A percentile compares a stretch with the other conserved stretches of the same genome.
phyloP scores from a whole-genome alignment of 2,113 vertebrate genomes.

The Onychorhynchus coronatus region DNA sequence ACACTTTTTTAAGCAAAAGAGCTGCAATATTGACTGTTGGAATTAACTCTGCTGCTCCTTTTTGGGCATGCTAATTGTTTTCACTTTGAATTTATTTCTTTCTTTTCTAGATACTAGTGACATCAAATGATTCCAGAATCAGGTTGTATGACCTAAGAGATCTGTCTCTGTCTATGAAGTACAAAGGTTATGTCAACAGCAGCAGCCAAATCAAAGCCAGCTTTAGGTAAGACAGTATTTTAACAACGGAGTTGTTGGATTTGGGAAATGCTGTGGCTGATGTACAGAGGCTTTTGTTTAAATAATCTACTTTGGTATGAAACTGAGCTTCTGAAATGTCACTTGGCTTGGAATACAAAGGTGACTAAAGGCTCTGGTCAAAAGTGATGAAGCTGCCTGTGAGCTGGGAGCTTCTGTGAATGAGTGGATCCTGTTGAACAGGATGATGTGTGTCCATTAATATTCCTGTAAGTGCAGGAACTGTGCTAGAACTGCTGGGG shows the following conservation, averaged over 20 bases:
- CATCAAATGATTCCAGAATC: conserved; percentile 96
- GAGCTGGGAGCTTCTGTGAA: neutral
- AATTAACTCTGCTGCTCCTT: neutral
- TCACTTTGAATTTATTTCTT: neutral
- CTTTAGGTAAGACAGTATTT: conserved; percentile 84
- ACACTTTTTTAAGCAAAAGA: neutral
- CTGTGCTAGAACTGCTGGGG: neutral
- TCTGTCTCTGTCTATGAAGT: conserved; percentile 97
- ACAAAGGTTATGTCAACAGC: conserved; percentile 98
- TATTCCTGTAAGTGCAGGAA: neutral
- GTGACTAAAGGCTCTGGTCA: neutral
- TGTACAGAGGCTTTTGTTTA: neutral
- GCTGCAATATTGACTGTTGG: neutral
- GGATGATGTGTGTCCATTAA: accelerated
- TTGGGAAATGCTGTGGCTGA: neutral
- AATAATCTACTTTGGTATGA: neutral
- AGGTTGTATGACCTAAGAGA: conserved; percentile 95
- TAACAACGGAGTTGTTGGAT: neutral
- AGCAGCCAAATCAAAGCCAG: conserved; percentile 99
- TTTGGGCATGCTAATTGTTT: neutral
- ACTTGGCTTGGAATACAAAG: neutral
- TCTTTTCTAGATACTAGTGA: conserved; percentile 89
- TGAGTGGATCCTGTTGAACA: neutral
- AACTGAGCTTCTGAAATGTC: neutral
- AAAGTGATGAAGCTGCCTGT: neutral